phyloP scores from a whole-genome alignment of 1,140 invertebrate species.

The Procambarus clarkii region DNA sequence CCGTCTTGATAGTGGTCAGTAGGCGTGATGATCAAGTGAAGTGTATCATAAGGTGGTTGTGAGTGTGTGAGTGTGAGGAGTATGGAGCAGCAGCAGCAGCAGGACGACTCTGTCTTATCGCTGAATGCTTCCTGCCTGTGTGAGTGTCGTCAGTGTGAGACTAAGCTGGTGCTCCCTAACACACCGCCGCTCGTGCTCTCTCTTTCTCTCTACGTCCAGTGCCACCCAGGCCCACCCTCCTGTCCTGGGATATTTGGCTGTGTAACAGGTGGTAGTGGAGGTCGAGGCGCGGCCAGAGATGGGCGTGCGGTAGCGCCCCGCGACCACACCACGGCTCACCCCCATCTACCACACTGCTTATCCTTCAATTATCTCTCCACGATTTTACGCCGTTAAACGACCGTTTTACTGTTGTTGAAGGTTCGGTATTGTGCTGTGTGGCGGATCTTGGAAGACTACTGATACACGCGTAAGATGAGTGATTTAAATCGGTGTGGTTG shows the following conservation, averaged over 20 bases:
- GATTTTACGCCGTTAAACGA: not conserved
- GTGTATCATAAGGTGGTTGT: not conserved
- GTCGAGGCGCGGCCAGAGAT: not conserved
- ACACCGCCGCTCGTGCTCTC: not conserved
- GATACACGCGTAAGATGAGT: not conserved
- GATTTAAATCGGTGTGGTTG: not conserved
- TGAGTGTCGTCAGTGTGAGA: not conserved
- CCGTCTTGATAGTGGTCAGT: not conserved
- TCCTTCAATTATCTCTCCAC: not conserved
- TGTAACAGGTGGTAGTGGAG: conserved; percentile 14
- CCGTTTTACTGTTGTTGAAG: not conserved
- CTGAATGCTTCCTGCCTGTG: not conserved
- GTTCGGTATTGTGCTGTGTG: not conserved
- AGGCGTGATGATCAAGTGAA: not conserved
- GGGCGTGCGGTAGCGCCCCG: not conserved
- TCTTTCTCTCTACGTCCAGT: not conserved
- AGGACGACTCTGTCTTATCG: not conserved
- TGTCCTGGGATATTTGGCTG: conserved; percentile 8
- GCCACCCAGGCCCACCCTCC: conserved; percentile 4
- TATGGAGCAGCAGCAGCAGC: not conserved
- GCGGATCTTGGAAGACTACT: not conserved
- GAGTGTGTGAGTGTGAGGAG: not conserved
- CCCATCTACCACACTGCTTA: not conserved
- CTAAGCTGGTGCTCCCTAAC: not conserved
- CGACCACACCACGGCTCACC: not conserved